These are phyloP conservation scores for Epinephelus coioides DNA, from an alignment of 2,797 vertebrate species.

Conservation along the genomic window DNA sequence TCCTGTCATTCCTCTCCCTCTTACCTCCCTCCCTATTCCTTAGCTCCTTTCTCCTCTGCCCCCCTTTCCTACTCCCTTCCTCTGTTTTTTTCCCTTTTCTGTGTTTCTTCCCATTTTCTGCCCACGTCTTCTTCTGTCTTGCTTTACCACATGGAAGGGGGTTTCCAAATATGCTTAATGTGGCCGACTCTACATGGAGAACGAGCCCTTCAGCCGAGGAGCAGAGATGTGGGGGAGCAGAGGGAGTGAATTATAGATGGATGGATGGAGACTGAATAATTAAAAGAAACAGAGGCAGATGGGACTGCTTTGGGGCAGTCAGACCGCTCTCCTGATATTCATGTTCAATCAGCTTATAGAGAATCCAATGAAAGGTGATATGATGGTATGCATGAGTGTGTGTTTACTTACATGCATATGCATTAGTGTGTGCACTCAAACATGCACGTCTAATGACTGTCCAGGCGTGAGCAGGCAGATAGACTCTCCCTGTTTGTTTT, in stretches of 20 bases:
- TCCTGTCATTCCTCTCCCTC: slow-evolving; percentile 22
- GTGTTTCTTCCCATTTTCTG: slow-evolving; percentile 7
- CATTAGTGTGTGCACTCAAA: slow-evolving; percentile 45
- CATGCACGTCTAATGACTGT: slow-evolving; percentile 47
- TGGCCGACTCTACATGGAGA: slow-evolving; percentile 22
- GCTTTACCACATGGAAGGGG: slow-evolving; percentile 18
- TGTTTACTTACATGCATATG: slow-evolving; percentile 41
- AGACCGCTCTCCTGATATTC: slow-evolving; percentile 39
- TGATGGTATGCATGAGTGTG: slow-evolving; percentile 22
- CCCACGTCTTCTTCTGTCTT: slow-evolving; percentile 9
- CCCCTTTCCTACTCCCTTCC: neutral
- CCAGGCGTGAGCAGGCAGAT: slow-evolving; percentile 28
- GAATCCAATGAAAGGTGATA: neutral
- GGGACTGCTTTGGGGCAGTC: slow-evolving; percentile 52
- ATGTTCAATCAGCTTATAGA: slow-evolving; percentile 34
- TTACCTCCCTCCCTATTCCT: neutral
- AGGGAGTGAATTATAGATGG: slow-evolving; percentile 69
- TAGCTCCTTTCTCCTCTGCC: neutral
- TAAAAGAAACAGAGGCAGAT: slow-evolving; percentile 58
- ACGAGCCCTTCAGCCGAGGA: slow-evolving; percentile 29
- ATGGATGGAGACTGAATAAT: slow-evolving; percentile 67
- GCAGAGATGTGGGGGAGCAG: slow-evolving; percentile 18
- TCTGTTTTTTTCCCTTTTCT: neutral
- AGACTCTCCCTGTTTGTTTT: slow-evolving; percentile 52
- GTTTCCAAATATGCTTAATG: slow-evolving; percentile 44